These are phyloP conservation scores for Alethe diademata DNA, from an alignment of 2,113 vertebrate genomes.

Conservation along the genomic window DNA sequence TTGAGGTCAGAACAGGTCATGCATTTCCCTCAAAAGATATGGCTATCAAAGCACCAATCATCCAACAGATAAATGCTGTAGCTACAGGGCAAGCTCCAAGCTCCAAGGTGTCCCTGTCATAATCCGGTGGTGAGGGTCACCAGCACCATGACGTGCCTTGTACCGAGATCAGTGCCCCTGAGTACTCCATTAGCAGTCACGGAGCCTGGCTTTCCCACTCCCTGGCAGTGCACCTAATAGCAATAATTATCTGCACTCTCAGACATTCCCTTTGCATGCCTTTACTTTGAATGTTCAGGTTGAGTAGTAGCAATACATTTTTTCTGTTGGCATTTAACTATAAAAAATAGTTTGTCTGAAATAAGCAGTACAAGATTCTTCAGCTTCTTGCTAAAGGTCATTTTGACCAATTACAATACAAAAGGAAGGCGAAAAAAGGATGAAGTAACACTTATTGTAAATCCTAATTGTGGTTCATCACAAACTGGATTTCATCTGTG, in stretches of 20 bases:
- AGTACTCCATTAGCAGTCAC: neutral
- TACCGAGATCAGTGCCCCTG: neutral
- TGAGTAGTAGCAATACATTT: neutral
- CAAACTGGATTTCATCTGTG: neutral
- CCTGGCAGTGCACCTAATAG: neutral
- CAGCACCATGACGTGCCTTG: neutral
- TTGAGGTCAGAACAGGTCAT: constrained; percentile 23
- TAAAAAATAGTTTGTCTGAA: neutral
- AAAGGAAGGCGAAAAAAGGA: neutral
- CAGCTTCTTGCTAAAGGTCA: neutral
- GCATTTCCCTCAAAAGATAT: neutral
- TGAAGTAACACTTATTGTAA: neutral
- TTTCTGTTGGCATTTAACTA: neutral
- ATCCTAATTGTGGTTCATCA: constrained; percentile 8
- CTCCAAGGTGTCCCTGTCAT: neutral
- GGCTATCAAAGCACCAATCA: constrained; percentile 24
- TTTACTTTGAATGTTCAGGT: neutral
- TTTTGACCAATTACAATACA: constrained; percentile 17
- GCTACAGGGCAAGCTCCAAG: neutral
- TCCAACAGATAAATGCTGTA: neutral
- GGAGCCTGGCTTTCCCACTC: neutral
- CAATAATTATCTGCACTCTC: neutral
- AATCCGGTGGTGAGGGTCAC: neutral
- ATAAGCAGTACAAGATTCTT: neutral
- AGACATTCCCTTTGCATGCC: neutral